Conservation (phyloP, 2,888 invertebrate genomes). For the Synergus itoensis region DNA sequence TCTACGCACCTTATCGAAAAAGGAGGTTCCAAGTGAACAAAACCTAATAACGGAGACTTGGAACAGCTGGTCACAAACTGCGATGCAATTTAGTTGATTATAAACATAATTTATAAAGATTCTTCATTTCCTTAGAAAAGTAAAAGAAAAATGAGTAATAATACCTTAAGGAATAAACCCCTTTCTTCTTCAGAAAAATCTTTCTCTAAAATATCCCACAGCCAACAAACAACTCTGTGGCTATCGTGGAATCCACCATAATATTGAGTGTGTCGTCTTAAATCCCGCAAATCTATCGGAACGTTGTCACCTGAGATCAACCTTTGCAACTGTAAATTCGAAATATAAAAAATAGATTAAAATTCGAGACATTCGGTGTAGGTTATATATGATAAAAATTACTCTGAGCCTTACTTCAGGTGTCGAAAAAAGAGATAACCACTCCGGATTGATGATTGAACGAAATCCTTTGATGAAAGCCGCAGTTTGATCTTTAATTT, state of each 20-base stretch:
- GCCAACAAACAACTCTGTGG: slow-evolving; percentile 98
- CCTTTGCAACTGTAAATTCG: slow-evolving; percentile 86
- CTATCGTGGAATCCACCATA: slow-evolving; percentile 99
- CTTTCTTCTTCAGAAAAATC: slow-evolving; percentile 96
- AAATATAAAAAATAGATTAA: slow-evolving; percentile 6
- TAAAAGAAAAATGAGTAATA: not conserved
- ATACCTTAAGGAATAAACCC: slow-evolving; percentile 94
- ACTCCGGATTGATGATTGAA: slow-evolving; percentile 96
- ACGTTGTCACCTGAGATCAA: slow-evolving; percentile 97
- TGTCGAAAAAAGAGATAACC: slow-evolving; percentile 96
- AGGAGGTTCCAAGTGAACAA: slow-evolving; percentile 97
- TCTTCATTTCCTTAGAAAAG: not conserved
- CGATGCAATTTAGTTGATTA: slow-evolving; percentile 45
- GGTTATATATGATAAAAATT: not conserved
- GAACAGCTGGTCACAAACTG: slow-evolving; percentile 97
- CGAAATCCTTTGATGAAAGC: slow-evolving; percentile 98
- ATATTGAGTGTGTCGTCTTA: slow-evolving; percentile 96
- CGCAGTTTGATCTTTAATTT: slow-evolving; percentile 97
- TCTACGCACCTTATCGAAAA: slow-evolving; percentile 99
- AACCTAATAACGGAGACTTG: slow-evolving; percentile 97
- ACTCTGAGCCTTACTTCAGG: slow-evolving; percentile 85
- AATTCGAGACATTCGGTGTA: not conserved
- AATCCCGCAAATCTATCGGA: slow-evolving; percentile 92
- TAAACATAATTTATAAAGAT: not conserved
- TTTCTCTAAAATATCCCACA: slow-evolving; percentile 98